Base-by-base conservation (phyloP, 1,140 invertebrate species). In the Psilanteris sp. region DNA sequence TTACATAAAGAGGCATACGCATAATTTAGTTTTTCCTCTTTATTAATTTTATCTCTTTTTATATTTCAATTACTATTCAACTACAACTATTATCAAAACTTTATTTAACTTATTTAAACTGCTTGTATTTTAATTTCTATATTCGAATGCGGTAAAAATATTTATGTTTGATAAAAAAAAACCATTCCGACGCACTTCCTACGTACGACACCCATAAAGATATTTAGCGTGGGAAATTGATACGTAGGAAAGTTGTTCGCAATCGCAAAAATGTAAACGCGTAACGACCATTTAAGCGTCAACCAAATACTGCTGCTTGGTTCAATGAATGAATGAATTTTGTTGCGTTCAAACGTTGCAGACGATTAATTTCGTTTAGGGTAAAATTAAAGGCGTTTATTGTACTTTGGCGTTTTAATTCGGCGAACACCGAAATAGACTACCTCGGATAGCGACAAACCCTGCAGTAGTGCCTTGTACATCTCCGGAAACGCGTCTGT, bases 401-500 rank as follows among this genome's bases (percentile, higher is more conserved):
- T 32, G 27, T 48, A n/a, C n/a, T 34, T 50, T 1, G 31, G 4
- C 31, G 4, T 7, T 13, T 27, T 1, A 13, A 29, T 36, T 39
- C 8, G 24, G 16, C 22, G 48, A 34, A 10, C 27, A 36, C 37
- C 7, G 18, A 71, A 61, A 61, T 71, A 61, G 37, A 43, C 15
- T 6, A 20, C 7, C n/a, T 31, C 9, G 3, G 24, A 43, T 15
- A 32, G 29, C 61, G 48, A 66, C 61, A 32, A 64, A 66, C 61
- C 27, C 27, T 29, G 39, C 37, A 22, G 26, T 26, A 44, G 29
- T 22, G 48, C 31, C 37, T 55, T 31, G 55, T 62, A 39, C 31
- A 24, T 62, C 67, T 54, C 48, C 39, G 46, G 67, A 62, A 59
- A 59, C 34, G 18, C 62, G 52, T 50, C 52, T 68, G 67, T 71